A percentile compares a stretch with the other conserved stretches of the same genome.
phyloP scores from a whole-genome alignment of 2,888 invertebrate species.

The Ochropacha duplaris region DNA sequence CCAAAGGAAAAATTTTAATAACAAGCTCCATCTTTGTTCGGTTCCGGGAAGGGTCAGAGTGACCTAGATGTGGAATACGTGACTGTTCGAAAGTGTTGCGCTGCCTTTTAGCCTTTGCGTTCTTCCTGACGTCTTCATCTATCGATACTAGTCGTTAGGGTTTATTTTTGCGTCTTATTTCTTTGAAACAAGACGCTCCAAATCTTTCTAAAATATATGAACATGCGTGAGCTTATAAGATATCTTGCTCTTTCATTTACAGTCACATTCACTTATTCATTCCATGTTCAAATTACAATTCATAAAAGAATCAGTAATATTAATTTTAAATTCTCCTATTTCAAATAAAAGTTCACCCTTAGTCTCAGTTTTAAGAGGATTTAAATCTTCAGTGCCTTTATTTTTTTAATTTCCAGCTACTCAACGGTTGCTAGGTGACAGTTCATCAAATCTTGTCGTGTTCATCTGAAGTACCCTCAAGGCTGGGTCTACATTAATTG shows the following conservation, averaged over 20 bases:
- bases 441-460: conserved; percentile 3
- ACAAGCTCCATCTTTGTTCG: conserved; percentile 7
- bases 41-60: neutral
- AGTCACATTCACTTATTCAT: neutral
- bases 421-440: conserved; percentile 8
- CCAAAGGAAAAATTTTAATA: conserved; percentile 9
- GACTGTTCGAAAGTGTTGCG: conserved; percentile 1
- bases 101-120: conserved; percentile 1
- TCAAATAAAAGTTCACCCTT: neutral
- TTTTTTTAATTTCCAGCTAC: neutral
- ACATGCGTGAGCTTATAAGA: neutral
- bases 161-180: neutral
- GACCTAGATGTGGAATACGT: conserved; percentile 7
- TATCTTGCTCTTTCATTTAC: neutral
- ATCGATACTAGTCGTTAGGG: neutral
- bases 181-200: neutral
- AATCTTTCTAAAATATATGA: neutral
- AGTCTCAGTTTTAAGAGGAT: neutral
- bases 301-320: neutral
- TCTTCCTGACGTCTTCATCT: conserved; percentile 4
- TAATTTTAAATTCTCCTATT: neutral
- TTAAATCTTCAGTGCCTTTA: neutral
- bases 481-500: conserved; percentile 8
- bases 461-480: conserved; percentile 1
- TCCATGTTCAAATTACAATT: neutral